A percentile compares a stretch with the other conserved stretches of the same genome.
Evolutionary conservation across 2,113 vertebrate species (phyloP).

Genomic region (Thamnophis sirtalis): DNA sequence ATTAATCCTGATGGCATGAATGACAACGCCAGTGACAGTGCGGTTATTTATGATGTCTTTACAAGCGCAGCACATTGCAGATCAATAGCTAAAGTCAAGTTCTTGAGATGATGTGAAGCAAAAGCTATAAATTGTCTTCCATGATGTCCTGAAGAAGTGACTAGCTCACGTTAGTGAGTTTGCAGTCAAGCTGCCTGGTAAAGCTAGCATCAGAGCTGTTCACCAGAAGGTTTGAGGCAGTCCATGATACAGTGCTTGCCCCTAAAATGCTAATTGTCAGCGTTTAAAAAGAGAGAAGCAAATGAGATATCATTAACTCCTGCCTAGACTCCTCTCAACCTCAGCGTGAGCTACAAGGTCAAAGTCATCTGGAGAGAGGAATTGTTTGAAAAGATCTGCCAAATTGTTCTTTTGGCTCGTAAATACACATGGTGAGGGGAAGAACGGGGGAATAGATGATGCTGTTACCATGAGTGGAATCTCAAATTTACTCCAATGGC

Average conservation of each 20-base stretch:
- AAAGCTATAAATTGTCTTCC: neutral
- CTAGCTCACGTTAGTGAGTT: neutral
- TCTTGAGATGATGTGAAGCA: neutral
- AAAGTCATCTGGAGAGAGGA: conserved; percentile 3
- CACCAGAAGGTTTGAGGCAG: neutral
- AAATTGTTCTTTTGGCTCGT: conserved; percentile 3
- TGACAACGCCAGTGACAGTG: neutral
- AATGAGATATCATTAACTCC: conserved; percentile 19
- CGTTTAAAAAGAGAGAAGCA: neutral
- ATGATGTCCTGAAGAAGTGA: neutral
- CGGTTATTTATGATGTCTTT: neutral
- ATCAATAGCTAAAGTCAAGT: neutral
- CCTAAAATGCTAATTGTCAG: neutral
- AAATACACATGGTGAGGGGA: neutral
- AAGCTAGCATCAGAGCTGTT: neutral
- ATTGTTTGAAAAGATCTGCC: conserved; percentile 9
- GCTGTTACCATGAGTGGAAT: neutral
- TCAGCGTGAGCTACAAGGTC: conserved; percentile 4
- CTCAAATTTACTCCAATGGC: neutral
- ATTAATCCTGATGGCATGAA: neutral
- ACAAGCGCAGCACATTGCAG: neutral
- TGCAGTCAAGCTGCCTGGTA: neutral
- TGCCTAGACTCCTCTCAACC: neutral
- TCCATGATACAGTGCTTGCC: neutral
- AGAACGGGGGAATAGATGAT: neutral